Percentiles rank a stretch among this genome's conserved stretches.
Conservation (phyloP, 2,113 vertebrate genomes). For the crab-eating macaque (Macaca fascicularis) region T2T-MFA8v1.1 NC_088377.1:83442501-83443000, state of each 20-base stretch:
- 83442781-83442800: background rate
- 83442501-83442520: accelerated
- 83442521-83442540: accelerated
- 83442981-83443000: background rate
- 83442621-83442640: background rate
- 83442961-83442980: background rate
- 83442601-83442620: too few species aligned
- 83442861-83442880: background rate
- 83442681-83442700: accelerated
- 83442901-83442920: background rate
- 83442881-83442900: too few species aligned
- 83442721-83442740: background rate
- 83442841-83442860: background rate
- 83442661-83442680: accelerated
- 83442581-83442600: background rate
- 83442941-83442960: background rate
- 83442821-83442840: background rate
- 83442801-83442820: background rate
- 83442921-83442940: background rate
- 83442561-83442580: background rate
- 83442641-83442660: background rate
- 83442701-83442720: too few species aligned
- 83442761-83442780: background rate
- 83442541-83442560: background rate
- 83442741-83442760: background rate